Evolutionary conservation across 2,113 vertebrate genomes (phyloP).

Genomic region (Penelope pileata): DNA sequence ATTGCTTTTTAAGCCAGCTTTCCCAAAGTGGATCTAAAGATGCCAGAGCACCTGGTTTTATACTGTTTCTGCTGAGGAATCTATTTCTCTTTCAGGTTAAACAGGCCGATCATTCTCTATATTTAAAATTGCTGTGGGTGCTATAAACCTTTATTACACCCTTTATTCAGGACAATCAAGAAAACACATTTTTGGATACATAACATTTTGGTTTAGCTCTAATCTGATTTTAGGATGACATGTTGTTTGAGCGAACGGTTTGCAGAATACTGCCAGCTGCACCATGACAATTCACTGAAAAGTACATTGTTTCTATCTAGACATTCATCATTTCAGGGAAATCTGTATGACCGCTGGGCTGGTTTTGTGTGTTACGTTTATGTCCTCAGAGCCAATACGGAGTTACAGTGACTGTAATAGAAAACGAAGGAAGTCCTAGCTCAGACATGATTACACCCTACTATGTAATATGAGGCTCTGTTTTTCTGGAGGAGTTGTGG

Average conservation of each 20-base stretch:
- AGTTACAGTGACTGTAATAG: not conserved
- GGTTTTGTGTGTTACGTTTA: slow-evolving; percentile 29
- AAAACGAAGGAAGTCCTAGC: slow-evolving; percentile 9
- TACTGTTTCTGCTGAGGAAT: not conserved
- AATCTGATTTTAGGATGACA: slow-evolving; percentile 13
- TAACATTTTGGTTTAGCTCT: slow-evolving; percentile 22
- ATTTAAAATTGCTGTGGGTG: not conserved
- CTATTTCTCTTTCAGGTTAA: not conserved
- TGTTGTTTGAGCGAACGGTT: slow-evolving; percentile 9
- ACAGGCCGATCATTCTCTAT: not conserved
- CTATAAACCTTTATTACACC: not conserved
- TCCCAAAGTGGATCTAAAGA: not conserved
- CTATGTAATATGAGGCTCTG: slow-evolving; percentile 15
- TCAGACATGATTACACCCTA: slow-evolving; percentile 31
- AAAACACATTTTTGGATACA: not conserved
- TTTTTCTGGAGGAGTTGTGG: slow-evolving; percentile 50
- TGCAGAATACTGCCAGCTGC: slow-evolving; percentile 24
- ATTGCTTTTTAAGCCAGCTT: not conserved
- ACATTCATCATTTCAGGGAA: slow-evolving; percentile 13
- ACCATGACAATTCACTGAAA: slow-evolving; percentile 21
- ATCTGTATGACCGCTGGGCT: slow-evolving; percentile 22
- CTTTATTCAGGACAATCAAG: not conserved
- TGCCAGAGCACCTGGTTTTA: not conserved
- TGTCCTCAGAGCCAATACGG: not conserved
- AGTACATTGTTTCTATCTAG: slow-evolving; percentile 20